Base-by-base conservation (phyloP, 2,888 invertebrate genomes). In the Lordiphosa andalusiaca region DNA sequence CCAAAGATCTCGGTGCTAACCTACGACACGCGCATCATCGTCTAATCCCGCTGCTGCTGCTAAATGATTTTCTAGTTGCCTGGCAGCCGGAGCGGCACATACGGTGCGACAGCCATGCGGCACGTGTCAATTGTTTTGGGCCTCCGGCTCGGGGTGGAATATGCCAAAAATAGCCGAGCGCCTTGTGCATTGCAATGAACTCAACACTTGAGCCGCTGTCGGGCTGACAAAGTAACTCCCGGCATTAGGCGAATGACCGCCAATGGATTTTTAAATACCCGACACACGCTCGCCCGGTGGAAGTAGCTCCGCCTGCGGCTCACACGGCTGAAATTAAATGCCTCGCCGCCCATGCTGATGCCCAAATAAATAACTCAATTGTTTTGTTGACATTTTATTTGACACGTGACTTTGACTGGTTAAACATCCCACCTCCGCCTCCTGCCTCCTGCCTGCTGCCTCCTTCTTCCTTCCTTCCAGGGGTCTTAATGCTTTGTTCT, bases 321-420 rank as follows among this genome's bases (percentile, higher is more conserved):
- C 30, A 44, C 44, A 44, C 56, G 55, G 63, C 57, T 62, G 54
- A 83, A 73, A 77, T 77, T 80, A 77, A 83, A 83, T 58, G 77
- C 66, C 60, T 80, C 59, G 52, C 39, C 56, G 70, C 84, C 55
- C 25, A 7, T 39, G 39, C 36, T 42, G 57, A 21, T 50, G 53
- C 62, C 53, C 69, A 80, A 80, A 87, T 87, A 87, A 88, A 87
- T 87, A 88, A 87, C 87, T 87, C 88, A 87, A 87, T 87, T 86
- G 87, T 86, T 88, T 87, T 88, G 87, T 87, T 87, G 87, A 87
- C 88, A 88, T 87, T 87, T 87, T 86, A 87, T 88, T 87, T 87
- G 87, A 88, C 87, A 87, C 87, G 87, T 87, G 87, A 87, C 87
- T 87, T 73, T 78, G 82, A 75, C 83, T 81, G 77, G 77, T 78